Conservation (phyloP, 2,888 invertebrate genomes). For the Elaeidobius kamerunicus region DNA sequence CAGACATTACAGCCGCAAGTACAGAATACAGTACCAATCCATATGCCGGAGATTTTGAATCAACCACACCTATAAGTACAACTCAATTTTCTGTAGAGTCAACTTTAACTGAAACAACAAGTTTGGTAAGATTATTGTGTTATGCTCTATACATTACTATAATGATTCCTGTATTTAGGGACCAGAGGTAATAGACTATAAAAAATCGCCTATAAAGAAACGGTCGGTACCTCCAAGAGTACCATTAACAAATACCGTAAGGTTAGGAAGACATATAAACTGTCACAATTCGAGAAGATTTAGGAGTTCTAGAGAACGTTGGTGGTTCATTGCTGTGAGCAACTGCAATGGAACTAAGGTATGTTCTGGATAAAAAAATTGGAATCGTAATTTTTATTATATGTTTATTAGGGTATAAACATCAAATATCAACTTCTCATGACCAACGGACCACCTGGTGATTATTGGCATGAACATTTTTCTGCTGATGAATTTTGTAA, state of each 20-base stretch:
- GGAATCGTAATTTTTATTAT: too few species aligned
- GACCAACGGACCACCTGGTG: constrained; percentile 81
- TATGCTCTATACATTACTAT: too few species aligned
- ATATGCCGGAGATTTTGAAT: not conserved
- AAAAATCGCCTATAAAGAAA: constrained; percentile 38
- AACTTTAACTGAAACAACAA: not conserved
- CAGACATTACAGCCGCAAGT: not conserved
- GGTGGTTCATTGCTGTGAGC: constrained; percentile 92
- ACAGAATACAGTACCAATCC: not conserved
- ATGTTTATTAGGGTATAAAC: constrained; percentile 63
- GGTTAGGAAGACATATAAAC: constrained; percentile 46
- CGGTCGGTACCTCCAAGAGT: constrained; percentile 46
- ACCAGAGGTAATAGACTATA: constrained; percentile 11
- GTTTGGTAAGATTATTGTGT: constrained; percentile 9
- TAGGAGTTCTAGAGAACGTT: constrained; percentile 77
- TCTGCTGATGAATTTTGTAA: constrained; percentile 95
- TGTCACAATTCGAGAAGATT: constrained; percentile 71
- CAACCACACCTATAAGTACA: not conserved
- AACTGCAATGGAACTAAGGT: constrained; percentile 71
- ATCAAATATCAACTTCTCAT: constrained; percentile 78
- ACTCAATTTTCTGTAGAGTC: not conserved
- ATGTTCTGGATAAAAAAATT: constrained; percentile 22
- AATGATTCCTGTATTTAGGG: too few species aligned
- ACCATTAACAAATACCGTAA: constrained; percentile 45
- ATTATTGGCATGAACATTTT: constrained; percentile 86